Evolutionary conservation across 2,888 invertebrate species (phyloP), one percentile per base, ranked within the genome.

Genomic region (Morpho achilles): DNA sequence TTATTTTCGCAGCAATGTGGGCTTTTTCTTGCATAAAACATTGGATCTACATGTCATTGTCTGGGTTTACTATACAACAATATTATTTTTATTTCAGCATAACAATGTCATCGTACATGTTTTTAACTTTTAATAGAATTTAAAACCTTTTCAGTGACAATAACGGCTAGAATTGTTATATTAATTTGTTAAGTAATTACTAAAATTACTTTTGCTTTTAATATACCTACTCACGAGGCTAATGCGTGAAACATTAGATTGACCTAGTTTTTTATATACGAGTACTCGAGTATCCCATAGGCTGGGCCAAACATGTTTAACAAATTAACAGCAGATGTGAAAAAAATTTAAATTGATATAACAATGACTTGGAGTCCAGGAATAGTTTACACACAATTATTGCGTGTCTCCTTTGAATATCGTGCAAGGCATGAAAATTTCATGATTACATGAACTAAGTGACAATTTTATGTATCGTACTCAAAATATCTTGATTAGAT

Each of bases 221-320:
- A 50, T 50, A 16, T 47, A 32, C 4, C 32, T 32, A 32, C 43
- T 43, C 16, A 54, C 56, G 45, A 43, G 48, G 22, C 32, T 32
- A 51, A 56, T 53, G 59, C 61, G 56, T 59, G 56, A 51, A 59
- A 59, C 56, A 57, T 59, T 59, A 54, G 59, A 59, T 53, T 62
- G 62, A 48, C 62, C 62, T 56, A 50, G 53, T 62, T 62, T 59
- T 5, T 59, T 55, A 52, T 45, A 46, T 44, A 53, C 40, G 8
- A 42, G 23, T 52, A 45, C 49, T 58, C 22, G 55, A 32, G 45
- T 39, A 46, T 49, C 51, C 7, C 50, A 58, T n/a, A 54, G 60
- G 56, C 48, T 57, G 42, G 62, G 51, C 51, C 51, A 49, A 45
- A 43, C 53, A 45, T 58, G 44, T 48, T 54, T 6, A 42, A 47